These are phyloP conservation scores for Trachelipus rathkii DNA, from an alignment of 1,140 invertebrate genomes.

Conservation along the genomic window DNA sequence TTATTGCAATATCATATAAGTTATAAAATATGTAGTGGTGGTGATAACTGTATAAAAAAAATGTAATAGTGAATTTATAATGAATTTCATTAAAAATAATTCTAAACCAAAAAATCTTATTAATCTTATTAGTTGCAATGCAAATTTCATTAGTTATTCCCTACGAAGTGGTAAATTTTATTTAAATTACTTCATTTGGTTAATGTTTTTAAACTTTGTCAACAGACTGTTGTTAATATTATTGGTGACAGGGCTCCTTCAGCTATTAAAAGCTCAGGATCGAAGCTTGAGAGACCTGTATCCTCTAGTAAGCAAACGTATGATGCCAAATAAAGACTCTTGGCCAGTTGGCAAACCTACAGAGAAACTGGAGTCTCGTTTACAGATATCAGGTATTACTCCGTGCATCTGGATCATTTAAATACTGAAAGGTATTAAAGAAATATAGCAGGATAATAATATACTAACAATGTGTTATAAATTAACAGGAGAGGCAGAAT, in stretches of 20 bases:
- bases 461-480: too few species aligned
- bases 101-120: too few species aligned
- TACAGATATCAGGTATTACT: conserved; percentile 34
- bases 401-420: not conserved
- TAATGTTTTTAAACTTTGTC: not conserved
- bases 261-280: conserved; percentile 50
- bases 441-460: too few species aligned
- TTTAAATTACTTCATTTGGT: not conserved
- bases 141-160: too few species aligned
- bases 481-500: not conserved
- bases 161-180: too few species aligned
- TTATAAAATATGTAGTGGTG: too few species aligned
- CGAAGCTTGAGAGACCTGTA: conserved; percentile 55
- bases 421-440: not conserved
- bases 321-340: conserved; percentile 63
- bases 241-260: conserved; percentile 39
- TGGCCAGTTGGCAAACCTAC: conserved; percentile 76
- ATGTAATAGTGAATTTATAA: too few species aligned
- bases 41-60: too few species aligned
- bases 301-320: conserved; percentile 69
- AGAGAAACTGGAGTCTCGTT: conserved; percentile 67
- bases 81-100: too few species aligned
- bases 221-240: conserved; percentile 46
- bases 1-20: too few species aligned
- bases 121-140: too few species aligned